phyloP scores from a whole-genome alignment of 2,113 vertebrate species.

The Trichechus manatus region DNA sequence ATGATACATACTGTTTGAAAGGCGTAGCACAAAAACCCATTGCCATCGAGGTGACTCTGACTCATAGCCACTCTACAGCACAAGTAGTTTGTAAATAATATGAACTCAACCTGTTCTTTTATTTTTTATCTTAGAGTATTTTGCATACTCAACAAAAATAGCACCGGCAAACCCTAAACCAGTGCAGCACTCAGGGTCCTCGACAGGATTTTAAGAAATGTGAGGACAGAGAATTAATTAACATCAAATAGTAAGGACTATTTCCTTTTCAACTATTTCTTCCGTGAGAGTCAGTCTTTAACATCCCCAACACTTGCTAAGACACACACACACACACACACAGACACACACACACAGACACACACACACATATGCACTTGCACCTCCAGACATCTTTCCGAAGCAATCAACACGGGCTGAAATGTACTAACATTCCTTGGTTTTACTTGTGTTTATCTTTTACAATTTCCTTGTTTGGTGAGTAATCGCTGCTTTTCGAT shows the following conservation, averaged over 20 bases:
- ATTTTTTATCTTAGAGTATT: not conserved
- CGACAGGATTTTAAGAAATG: not conserved
- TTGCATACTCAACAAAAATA: not conserved
- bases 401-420: not conserved
- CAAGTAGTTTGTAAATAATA: not conserved
- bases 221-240: not conserved
- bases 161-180: not conserved
- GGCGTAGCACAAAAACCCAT: not conserved
- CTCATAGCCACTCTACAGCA: not conserved
- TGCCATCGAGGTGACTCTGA: too few relatives aligned
- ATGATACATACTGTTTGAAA: not conserved
- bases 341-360: not conserved
- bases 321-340: not conserved
- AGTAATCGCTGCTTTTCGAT: not conserved
- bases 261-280: not conserved
- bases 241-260: not conserved
- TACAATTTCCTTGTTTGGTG: constrained; percentile 11
- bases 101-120: not conserved
- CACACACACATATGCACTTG: not conserved
- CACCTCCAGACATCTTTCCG: not conserved
- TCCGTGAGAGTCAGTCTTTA: not conserved
- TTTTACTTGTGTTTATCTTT: constrained; percentile 3
- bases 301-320: not conserved
- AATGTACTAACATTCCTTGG: not conserved
- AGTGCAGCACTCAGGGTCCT: not conserved